Conservation (phyloP, 2,888 invertebrate genomes). For the Sceliomorpha sp. region DNA sequence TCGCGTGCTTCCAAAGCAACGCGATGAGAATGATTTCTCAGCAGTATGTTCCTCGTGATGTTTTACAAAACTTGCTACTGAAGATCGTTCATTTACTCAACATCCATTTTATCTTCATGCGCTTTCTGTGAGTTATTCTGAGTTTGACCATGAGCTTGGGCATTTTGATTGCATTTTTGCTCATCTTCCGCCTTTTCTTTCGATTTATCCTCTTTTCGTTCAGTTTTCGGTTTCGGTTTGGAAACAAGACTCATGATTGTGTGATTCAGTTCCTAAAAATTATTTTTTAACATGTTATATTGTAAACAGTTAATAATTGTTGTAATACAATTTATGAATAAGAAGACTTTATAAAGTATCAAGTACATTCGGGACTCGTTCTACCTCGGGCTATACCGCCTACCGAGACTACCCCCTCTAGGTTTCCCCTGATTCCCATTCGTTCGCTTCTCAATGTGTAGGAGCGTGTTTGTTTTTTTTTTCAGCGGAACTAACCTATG, state of each 20-base stretch:
- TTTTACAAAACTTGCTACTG: neutral
- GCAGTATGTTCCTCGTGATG: constrained; percentile 24
- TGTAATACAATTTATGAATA: too few relatives aligned
- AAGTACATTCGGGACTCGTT: too few relatives aligned
- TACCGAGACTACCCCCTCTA: too few relatives aligned
- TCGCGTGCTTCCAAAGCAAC: constrained; percentile 22
- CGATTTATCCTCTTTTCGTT: constrained; percentile 82
- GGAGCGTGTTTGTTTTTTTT: too few relatives aligned
- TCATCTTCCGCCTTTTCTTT: constrained; percentile 77
- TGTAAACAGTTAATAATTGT: too few relatives aligned
- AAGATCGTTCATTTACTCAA: constrained; percentile 64
- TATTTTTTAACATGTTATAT: too few relatives aligned
- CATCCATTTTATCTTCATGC: constrained; percentile 80
- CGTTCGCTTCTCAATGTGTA: too few relatives aligned
- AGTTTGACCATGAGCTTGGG: constrained; percentile 64
- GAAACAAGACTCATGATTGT: constrained; percentile 87
- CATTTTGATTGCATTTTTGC: constrained; percentile 70
- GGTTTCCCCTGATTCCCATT: too few relatives aligned
- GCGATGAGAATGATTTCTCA: constrained; percentile 24
- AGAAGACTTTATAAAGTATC: too few relatives aligned
- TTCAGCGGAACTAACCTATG: too few relatives aligned
- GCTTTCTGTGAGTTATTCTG: constrained; percentile 61
- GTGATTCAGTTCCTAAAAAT: constrained; percentile 81
- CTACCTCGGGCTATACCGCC: too few relatives aligned
- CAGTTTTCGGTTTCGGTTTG: constrained; percentile 93